Evolutionary conservation across 2,888 invertebrate genomes (phyloP).

Genomic region (Criorhina ranunculi): DNA sequence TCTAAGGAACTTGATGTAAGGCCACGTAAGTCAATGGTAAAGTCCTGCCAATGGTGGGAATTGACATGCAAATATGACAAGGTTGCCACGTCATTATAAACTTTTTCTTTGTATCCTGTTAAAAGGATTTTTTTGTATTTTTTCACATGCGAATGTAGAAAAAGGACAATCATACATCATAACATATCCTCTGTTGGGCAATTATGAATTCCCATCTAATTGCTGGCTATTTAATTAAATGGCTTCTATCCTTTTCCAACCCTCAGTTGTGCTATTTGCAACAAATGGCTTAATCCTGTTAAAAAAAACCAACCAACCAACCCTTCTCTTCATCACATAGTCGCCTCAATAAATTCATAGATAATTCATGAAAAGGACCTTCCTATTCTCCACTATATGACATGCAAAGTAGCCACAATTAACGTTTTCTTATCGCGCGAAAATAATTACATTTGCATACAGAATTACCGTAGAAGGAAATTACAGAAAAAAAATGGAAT

Average conservation of each 20-base stretch:
- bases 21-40: conserved; percentile 62
- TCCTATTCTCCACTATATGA: conserved; percentile 44
- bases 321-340: not conserved
- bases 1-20: conserved; percentile 20
- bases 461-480: conserved; percentile 56
- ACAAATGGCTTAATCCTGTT: conserved; percentile 66
- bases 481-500: conserved; percentile 13
- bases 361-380: conserved; percentile 64
- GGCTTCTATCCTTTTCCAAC: conserved; percentile 29
- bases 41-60: conserved; percentile 43
- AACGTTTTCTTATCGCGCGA: conserved; percentile 74
- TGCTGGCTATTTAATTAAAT: conserved; percentile 69
- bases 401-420: conserved; percentile 75
- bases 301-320: not conserved
- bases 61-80: conserved; percentile 59
- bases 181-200: conserved; percentile 58
- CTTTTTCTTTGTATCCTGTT: not conserved
- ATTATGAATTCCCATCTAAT: conserved; percentile 68
- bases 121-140: not conserved
- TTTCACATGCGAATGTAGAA: not conserved
- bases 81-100: conserved; percentile 10
- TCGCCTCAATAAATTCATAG: conserved; percentile 65
- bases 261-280: conserved; percentile 43
- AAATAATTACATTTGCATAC: conserved; percentile 76
- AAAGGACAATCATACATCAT: not conserved